phyloP scores from a whole-genome alignment of 2,797 vertebrate species.

The Anas acuta region DNA sequence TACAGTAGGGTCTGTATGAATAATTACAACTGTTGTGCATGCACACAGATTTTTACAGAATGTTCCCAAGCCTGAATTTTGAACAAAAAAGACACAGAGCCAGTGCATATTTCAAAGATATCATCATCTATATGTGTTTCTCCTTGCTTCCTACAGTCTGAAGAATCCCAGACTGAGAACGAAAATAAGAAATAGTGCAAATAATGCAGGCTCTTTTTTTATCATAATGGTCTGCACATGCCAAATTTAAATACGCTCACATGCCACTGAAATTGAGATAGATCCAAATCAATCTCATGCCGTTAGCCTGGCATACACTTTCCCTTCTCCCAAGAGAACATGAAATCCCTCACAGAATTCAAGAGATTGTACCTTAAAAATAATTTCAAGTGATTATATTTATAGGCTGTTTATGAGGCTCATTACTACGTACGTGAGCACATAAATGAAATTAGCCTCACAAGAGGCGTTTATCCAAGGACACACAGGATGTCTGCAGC shows the following conservation, averaged over 20 bases:
- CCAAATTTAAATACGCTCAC: conserved; percentile 40
- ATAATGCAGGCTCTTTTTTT: conserved; percentile 26
- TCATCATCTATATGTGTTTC: background rate
- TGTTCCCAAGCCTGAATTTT: conserved; percentile 29
- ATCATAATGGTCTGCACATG: background rate
- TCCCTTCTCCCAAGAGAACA: conserved; percentile 32
- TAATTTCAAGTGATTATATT: conserved; percentile 60
- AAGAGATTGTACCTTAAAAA: conserved; percentile 65
- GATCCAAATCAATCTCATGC: conserved; percentile 36
- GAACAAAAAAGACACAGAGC: background rate
- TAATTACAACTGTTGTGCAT: conserved; percentile 3
- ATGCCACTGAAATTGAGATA: conserved; percentile 46
- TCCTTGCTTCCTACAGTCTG: conserved; percentile 16
- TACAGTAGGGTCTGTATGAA: background rate
- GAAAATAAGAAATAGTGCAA: conserved; percentile 32
- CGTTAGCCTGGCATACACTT: conserved; percentile 23
- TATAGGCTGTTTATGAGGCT: conserved; percentile 64
- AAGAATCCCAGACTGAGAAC: background rate
- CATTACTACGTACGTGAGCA: conserved; percentile 48
- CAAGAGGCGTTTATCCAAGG: conserved; percentile 60
- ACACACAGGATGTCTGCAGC: conserved; percentile 41
- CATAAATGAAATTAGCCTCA: conserved; percentile 61
- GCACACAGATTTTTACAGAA: conserved; percentile 18
- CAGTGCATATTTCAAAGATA: conserved; percentile 39
- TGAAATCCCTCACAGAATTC: conserved; percentile 35